Conservation (phyloP, 1,140 invertebrate species). For the Papilio dardanus region DNA sequence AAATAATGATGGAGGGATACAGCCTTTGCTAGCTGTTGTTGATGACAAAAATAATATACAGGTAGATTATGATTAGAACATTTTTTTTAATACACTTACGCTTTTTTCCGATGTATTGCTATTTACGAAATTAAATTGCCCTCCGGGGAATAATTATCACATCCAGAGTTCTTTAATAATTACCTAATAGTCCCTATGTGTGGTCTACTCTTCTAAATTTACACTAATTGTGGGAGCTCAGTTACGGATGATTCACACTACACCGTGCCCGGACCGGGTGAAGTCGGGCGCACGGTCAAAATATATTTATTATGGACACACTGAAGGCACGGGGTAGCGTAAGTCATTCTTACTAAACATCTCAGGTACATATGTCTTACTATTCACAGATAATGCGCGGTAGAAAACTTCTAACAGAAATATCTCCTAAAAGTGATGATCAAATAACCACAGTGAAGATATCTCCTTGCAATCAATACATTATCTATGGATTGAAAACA, state of each 20-base stretch:
- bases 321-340: no score
- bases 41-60: slow-evolving; percentile 77
- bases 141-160: no score
- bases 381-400: slow-evolving; percentile 69
- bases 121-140: no score
- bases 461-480: slow-evolving; percentile 74
- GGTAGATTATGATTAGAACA: slow-evolving; percentile 49
- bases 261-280: no score
- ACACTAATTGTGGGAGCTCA: background rate
- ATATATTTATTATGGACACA: no score
- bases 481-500: slow-evolving; percentile 64
- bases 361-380: slow-evolving; percentile 4
- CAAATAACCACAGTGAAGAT: slow-evolving; percentile 65
- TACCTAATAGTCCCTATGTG: background rate
- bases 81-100: no score
- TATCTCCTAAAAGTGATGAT: slow-evolving; percentile 58
- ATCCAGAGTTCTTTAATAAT: no score
- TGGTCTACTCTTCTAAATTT: no score
- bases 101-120: no score
- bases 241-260: no score
- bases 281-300: no score
- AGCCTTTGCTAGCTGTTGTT: slow-evolving; percentile 68
- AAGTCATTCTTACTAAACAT: no score
- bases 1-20: slow-evolving; percentile 50
- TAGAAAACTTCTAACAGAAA: slow-evolving; percentile 69